Percentiles rank a stretch among this genome's conserved stretches.
Evolutionary conservation across 1,140 invertebrate species (phyloP).

Genomic region (Muscidifurax raptorellus): DNA sequence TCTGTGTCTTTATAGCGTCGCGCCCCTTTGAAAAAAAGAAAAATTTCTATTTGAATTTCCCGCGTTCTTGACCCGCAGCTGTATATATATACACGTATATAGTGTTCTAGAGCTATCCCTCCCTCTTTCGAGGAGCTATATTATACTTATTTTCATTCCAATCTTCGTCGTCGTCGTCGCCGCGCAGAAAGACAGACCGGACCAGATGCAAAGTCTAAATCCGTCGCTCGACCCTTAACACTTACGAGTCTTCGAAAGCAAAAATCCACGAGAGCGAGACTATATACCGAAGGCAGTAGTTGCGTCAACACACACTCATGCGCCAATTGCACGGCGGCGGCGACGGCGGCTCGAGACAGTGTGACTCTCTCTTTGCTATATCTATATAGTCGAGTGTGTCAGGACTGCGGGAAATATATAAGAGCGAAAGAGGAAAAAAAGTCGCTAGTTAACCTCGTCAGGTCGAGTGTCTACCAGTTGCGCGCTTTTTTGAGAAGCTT

Average conservation of each 20-base stretch:
- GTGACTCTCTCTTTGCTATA: neutral
- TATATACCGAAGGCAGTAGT: neutral
- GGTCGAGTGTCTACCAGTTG: neutral
- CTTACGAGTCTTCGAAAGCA: neutral
- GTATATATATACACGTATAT: neutral
- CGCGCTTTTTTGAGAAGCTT: neutral
- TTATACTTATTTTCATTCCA: slow-evolving; percentile 25
- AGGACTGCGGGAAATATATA: neutral
- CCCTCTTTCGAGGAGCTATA: neutral
- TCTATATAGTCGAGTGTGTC: neutral
- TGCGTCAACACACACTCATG: slow-evolving; percentile 4
- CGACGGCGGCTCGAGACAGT: neutral
- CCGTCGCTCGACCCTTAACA: slow-evolving; percentile 49
- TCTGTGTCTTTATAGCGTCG: no score
- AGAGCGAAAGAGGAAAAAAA: neutral
- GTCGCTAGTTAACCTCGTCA: neutral
- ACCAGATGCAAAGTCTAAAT: slow-evolving; percentile 65
- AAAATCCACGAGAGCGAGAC: neutral
- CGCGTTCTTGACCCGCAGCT: slow-evolving; percentile 26
- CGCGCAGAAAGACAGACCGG: slow-evolving; percentile 53
- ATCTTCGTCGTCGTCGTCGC: neutral
- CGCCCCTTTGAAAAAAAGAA: no score
- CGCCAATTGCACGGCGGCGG: slow-evolving; percentile 10
- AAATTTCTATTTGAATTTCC: neutral
- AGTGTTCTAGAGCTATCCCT: neutral